A percentile compares a stretch with the other conserved stretches of the same genome.
Conservation (phyloP, 2,797 vertebrate genomes). For the Steatocranus sp. region DNA sequence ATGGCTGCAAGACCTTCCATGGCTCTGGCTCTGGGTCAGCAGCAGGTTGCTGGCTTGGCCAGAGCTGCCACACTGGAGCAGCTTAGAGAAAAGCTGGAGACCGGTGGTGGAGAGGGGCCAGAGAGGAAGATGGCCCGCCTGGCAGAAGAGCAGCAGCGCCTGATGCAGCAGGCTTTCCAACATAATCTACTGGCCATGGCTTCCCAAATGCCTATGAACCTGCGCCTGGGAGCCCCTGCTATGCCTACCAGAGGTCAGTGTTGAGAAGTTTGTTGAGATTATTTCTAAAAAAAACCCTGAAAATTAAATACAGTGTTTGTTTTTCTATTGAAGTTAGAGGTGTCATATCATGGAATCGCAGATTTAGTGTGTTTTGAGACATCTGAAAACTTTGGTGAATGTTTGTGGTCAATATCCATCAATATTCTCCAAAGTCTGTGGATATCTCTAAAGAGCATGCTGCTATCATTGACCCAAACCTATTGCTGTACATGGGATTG, state of each 20-base stretch:
- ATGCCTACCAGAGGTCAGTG: conserved; percentile 62
- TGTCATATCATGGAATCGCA: accelerated
- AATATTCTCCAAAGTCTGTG: not conserved
- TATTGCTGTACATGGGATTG: not conserved
- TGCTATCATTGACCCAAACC: not conserved
- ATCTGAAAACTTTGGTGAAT: not conserved
- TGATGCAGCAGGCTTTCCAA: conserved; percentile 93
- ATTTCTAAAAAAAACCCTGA: not conserved
- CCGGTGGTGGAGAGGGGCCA: conserved; percentile 76
- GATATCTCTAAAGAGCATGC: not conserved
- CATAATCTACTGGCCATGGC: conserved; percentile 91
- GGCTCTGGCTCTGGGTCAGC: conserved; percentile 74
- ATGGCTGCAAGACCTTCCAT: conserved; percentile 79
- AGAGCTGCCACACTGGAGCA: conserved; percentile 87
- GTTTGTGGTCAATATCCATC: accelerated
- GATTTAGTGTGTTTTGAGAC: not conserved
- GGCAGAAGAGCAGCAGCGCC: conserved; percentile 89
- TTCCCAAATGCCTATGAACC: conserved; percentile 74
- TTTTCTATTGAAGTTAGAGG: not conserved
- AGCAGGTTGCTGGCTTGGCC: conserved; percentile 76
- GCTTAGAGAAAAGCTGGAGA: conserved; percentile 89
- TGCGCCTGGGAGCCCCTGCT: conserved; percentile 63
- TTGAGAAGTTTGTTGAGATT: not conserved
- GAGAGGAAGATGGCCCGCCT: conserved; percentile 86
- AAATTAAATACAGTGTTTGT: not conserved